A percentile compares a stretch with the other conserved stretches of the same genome.
Conservation (phyloP, 2,797 vertebrate genomes). For the Gymnothorax javanicus region DNA sequence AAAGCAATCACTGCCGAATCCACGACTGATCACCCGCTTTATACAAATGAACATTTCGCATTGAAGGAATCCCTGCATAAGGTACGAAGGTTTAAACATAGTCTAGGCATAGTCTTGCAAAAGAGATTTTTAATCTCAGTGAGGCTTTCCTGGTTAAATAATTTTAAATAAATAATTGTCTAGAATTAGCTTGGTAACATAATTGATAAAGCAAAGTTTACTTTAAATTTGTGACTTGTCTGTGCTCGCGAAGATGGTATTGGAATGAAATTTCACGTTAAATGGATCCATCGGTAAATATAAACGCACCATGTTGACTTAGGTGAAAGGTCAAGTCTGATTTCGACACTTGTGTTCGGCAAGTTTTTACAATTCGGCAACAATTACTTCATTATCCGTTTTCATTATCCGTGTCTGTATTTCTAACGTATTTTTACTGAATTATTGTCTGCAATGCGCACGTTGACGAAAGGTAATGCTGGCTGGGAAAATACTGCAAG, state of each 20-base stretch:
- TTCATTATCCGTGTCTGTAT: not conserved
- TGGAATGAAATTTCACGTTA: not conserved
- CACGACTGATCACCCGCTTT: constrained; percentile 54
- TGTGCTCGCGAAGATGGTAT: not conserved
- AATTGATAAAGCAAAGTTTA: not conserved
- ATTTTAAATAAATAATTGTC: too few relatives aligned
- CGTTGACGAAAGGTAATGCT: not conserved
- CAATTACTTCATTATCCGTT: not conserved
- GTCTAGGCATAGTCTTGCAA: too few relatives aligned
- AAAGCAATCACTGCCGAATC: constrained; percentile 37
- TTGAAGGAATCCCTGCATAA: constrained; percentile 73
- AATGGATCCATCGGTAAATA: not conserved
- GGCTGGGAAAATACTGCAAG: not conserved
- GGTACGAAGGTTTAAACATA: constrained; percentile 57
- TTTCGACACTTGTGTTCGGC: not conserved
- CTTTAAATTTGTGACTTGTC: not conserved
- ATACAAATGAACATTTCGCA: constrained; percentile 66
- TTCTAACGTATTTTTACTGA: not conserved
- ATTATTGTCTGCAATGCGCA: not conserved
- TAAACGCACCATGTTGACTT: constrained; percentile 20
- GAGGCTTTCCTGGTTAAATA: too few relatives aligned
- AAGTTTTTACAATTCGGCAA: not conserved
- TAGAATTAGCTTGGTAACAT: not conserved
- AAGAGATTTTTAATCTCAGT: too few relatives aligned
- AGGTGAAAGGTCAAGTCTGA: constrained; percentile 43